Base-by-base conservation (phyloP, 1,140 invertebrate species). In the Sycophaga agraensis region DNA sequence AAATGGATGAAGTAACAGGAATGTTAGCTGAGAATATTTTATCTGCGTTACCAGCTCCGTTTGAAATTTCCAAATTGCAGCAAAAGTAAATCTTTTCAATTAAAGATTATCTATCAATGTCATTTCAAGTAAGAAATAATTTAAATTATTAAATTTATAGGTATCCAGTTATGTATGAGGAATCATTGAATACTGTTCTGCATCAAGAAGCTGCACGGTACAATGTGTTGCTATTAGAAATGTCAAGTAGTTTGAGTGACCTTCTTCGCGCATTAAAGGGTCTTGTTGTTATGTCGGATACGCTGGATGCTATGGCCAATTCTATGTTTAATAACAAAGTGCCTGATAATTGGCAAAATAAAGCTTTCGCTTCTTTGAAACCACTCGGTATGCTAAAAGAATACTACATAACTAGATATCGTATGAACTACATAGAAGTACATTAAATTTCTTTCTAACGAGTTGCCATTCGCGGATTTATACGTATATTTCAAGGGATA, bases 151-250 rank as follows among this genome's bases (percentile, higher is more conserved):
- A 22, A 22, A 45, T 45, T 45, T 16, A 37, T 31, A 91, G 88
- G 64, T 92, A 90, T 73, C 91, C 91, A 0, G 88, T 91, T 1
- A 81, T 83, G 0, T 92, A 93, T 73, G 86, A 87, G 68, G 89
- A 94, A 78, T 93, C 91, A 0, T 83, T 93, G 72, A 94, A 93
- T 73, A 92, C 90, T 0, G 91, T 93, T 9, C 77, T 94, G 14
- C 82, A 90, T 14, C 91, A 93, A 79, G 92, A 93, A 80, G 87
- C 90, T 39, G 85, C 86, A 31, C 76, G 90, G 17, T 94, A 91
- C 71, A 93, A 94, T 68, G 84, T 74, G 35, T 78, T 94, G 2
- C 69, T 92, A 4, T 56, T 54, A 8, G 82, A 85, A 4, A 88
- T 94, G 28, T 77, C 83, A 16, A 70, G 68, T n/a, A 87, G 84